Evolutionary conservation across 2,797 vertebrate genomes (phyloP).

Genomic region (Pithecia hirsuta): DNA sequence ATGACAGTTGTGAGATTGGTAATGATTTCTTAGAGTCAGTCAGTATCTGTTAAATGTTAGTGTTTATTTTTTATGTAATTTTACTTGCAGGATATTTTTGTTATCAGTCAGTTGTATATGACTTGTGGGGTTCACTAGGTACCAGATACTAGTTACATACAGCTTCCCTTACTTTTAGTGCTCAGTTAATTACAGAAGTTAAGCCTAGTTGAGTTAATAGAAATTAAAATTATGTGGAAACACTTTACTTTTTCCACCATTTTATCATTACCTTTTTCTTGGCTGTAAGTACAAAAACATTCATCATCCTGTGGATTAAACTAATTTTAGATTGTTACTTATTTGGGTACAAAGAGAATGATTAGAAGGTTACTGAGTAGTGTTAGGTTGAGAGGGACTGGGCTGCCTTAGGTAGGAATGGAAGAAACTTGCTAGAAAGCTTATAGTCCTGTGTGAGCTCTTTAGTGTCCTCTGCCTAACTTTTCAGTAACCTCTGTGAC

Average conservation of each 20-base stretch:
- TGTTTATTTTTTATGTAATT: neutral
- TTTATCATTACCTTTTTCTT: conserved; percentile 45
- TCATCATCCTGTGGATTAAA: conserved; percentile 6
- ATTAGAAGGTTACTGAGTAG: neutral
- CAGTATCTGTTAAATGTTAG: neutral
- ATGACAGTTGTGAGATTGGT: conserved; percentile 27
- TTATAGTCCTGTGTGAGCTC: neutral
- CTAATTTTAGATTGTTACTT: conserved; percentile 36
- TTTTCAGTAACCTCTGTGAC: neutral
- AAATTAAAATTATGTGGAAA: conserved; percentile 30
- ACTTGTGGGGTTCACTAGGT: neutral
- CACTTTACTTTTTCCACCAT: neutral
- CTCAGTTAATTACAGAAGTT: neutral
- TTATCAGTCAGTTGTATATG: neutral
- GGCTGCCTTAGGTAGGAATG: neutral
- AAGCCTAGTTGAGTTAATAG: conserved; percentile 14
- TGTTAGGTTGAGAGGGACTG: neutral
- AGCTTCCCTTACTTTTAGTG: conserved; percentile 6
- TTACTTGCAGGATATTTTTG: conserved; percentile 27
- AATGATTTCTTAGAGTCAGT: conserved; percentile 4
- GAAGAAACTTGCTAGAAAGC: conserved; percentile 36
- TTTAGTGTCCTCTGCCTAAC: neutral
- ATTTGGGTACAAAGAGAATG: neutral
- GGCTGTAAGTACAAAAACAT: conserved; percentile 19
- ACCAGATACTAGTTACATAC: neutral